phyloP scores from a whole-genome alignment of 1,140 invertebrate species.

The Hyphantria cunea region DNA sequence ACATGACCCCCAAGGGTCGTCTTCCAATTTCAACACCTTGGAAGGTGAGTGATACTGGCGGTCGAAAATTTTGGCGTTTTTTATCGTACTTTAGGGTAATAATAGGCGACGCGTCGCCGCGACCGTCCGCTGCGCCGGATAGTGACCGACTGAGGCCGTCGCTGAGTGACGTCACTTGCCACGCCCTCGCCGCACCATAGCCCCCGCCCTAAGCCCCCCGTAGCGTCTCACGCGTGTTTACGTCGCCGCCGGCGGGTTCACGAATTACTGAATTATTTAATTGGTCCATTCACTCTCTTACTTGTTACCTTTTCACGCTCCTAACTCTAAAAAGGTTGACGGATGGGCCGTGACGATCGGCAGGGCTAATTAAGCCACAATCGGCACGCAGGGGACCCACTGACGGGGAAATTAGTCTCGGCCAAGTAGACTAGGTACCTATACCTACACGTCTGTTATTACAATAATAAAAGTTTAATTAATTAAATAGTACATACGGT shows the following conservation, averaged over 20 bases:
- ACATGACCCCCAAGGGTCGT: conserved; percentile 82
- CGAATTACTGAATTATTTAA: conserved; percentile 80
- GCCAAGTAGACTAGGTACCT: too few species aligned
- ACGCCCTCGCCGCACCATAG: conserved; percentile 69
- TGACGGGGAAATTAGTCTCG: too few species aligned
- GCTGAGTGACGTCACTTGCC: conserved; percentile 67
- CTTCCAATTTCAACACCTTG: conserved; percentile 82
- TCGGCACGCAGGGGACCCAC: conserved; percentile 33
- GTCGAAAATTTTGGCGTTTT: conserved; percentile 81
- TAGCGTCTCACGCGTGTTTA: conserved; percentile 70
- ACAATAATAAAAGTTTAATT: too few species aligned
- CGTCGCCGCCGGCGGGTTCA: conserved; percentile 70
- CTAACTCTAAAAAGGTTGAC: conserved; percentile 68
- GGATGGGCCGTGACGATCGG: conserved; percentile 62
- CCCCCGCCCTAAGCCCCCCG: conserved; percentile 42
- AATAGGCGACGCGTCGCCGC: conserved; percentile 67
- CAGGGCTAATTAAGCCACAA: conserved; percentile 62
- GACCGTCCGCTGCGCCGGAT: conserved; percentile 67
- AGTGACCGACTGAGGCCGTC: conserved; percentile 67
- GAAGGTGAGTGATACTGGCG: conserved; percentile 81
- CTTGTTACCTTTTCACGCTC: conserved; percentile 75
- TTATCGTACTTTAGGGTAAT: conserved; percentile 64
- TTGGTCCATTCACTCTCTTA: conserved; percentile 77
- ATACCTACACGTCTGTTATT: too few species aligned
- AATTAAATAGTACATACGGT: too few species aligned